A percentile compares a stretch with the other conserved stretches of the same genome.
phyloP scores from a whole-genome alignment of 2,113 vertebrate species.

The Ptilorrhoa leucosticta region DNA sequence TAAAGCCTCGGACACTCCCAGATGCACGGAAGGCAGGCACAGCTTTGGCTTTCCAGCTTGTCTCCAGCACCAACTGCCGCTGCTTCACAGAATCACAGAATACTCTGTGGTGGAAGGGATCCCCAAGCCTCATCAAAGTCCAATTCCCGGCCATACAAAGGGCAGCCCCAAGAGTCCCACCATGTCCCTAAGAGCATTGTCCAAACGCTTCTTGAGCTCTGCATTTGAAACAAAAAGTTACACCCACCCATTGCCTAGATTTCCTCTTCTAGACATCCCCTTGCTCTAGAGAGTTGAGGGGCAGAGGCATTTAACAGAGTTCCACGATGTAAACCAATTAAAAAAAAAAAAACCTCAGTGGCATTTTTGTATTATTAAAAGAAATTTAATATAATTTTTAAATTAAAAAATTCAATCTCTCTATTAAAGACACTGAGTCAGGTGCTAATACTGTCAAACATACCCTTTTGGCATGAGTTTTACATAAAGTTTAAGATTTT shows the following conservation, averaged over 20 bases:
- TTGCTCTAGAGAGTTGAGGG: fast-evolving
- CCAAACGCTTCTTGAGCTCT: not conserved
- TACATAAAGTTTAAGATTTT: constrained; percentile 14
- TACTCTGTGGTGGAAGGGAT: not conserved
- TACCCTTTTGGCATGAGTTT: constrained; percentile 61
- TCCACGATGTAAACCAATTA: fast-evolving
- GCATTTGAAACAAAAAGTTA: not conserved
- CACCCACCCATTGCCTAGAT: fast-evolving
- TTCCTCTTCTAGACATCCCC: no score
- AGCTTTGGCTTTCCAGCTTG: no score
- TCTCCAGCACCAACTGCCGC: fast-evolving
- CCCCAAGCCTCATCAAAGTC: not conserved
- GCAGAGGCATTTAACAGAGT: not conserved
- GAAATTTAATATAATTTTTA: constrained; percentile 76
- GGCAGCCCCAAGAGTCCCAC: not conserved
- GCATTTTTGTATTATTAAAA: constrained; percentile 73
- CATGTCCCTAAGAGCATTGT: not conserved
- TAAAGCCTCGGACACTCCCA: fast-evolving
- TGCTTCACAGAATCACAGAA: not conserved
- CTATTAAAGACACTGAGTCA: constrained; percentile 63
- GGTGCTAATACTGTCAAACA: constrained; percentile 72
- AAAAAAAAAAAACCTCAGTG: not conserved
- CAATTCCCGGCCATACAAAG: no score
- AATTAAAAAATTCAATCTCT: constrained; percentile 73
- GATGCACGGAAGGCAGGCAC: fast-evolving